These are phyloP conservation scores for Scaptomyza parva DNA, from an alignment of 2,888 invertebrate species.

Conservation along the genomic window DNA sequence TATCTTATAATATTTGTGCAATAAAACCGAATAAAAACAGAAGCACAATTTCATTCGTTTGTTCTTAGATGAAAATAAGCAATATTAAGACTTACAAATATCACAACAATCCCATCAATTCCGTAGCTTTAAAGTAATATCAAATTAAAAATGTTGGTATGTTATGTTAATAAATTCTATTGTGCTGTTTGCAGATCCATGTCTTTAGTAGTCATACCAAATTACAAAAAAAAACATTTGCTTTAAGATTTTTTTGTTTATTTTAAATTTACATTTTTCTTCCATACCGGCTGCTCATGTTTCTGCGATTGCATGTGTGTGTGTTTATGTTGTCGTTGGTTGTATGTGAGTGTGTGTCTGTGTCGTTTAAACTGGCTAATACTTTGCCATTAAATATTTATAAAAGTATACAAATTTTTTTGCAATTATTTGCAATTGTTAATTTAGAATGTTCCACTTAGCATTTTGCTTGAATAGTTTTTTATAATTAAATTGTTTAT, in stretches of 20 bases:
- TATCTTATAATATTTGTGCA: constrained; percentile 1
- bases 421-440: constrained; percentile 17
- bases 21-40: constrained; percentile 1
- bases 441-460: constrained; percentile 41
- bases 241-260: constrained; percentile 42
- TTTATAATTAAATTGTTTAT: constrained; percentile 16
- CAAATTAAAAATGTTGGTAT: background rate
- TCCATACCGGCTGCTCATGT: constrained; percentile 34
- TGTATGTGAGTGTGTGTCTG: background rate
- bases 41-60: background rate
- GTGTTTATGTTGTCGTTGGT: constrained; percentile 14
- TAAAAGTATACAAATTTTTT: constrained; percentile 24
- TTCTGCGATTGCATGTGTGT: constrained; percentile 13
- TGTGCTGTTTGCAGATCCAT: background rate
- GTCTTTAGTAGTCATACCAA: background rate
- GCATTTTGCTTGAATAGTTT: background rate
- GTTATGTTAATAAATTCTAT: background rate
- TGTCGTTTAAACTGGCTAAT: constrained; percentile 26
- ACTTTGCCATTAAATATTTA: constrained; percentile 58
- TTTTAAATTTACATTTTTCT: constrained; percentile 65
- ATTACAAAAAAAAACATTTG: background rate
- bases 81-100: too few species aligned
- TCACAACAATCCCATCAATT: too few species aligned
- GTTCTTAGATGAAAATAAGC: background rate
- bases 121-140: background rate